A percentile compares a stretch with the other conserved stretches of the same genome.
phyloP scores from a whole-genome alignment of 1,140 invertebrate species.

The Neodiprion lecontei region DNA sequence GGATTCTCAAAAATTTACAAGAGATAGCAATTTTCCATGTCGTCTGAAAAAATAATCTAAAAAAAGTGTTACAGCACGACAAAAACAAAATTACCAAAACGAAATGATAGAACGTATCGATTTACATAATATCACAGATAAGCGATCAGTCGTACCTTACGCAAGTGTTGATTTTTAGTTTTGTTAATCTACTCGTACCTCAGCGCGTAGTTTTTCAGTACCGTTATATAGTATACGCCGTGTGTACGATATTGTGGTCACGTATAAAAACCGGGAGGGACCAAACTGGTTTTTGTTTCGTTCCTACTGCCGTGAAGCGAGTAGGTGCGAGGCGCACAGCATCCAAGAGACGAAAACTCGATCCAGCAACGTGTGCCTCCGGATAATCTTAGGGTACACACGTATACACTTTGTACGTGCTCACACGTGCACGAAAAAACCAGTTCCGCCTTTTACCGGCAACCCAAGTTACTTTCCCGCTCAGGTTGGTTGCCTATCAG shows the following conservation, averaged over 20 bases:
- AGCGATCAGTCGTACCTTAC: too few relatives aligned
- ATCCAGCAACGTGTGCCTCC: neutral
- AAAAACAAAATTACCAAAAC: too few relatives aligned
- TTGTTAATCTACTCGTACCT: neutral
- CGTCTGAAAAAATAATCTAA: too few relatives aligned
- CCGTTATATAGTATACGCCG: neutral
- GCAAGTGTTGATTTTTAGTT: too few relatives aligned
- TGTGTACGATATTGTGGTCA: slow-evolving; percentile 2
- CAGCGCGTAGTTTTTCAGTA: neutral
- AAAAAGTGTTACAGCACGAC: too few relatives aligned
- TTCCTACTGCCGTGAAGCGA: neutral
- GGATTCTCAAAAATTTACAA: too few relatives aligned
- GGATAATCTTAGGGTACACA: neutral
- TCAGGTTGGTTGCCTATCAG: neutral
- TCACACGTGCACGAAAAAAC: neutral
- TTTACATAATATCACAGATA: too few relatives aligned
- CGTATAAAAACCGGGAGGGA: slow-evolving; percentile 4
- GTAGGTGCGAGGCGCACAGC: neutral
- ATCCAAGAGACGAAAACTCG: neutral
- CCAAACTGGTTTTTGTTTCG: slow-evolving; percentile 7
- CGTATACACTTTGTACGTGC: too few relatives aligned
- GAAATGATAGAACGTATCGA: too few relatives aligned
- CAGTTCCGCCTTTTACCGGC: neutral
- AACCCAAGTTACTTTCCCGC: neutral
- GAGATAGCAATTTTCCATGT: too few relatives aligned